phyloP scores from a whole-genome alignment of 37 sponge, comb jelly and placozoan species.

The Spongilla lacustris region DNA sequence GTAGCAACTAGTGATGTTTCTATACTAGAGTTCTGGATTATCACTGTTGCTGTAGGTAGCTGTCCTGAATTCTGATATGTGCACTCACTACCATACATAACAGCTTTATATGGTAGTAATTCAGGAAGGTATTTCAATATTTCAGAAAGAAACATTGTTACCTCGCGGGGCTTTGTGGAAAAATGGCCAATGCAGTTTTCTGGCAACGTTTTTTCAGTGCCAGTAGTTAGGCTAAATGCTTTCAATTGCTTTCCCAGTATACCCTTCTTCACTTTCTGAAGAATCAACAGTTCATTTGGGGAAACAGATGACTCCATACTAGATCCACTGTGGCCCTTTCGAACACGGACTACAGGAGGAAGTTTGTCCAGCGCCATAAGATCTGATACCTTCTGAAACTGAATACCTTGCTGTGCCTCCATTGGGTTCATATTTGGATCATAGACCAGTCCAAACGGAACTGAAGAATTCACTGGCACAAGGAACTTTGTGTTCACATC shows the following conservation, averaged over 20 bases:
- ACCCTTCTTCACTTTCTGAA: constrained; percentile 12
- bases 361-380: constrained; percentile 42
- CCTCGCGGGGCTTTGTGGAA: constrained; percentile 62
- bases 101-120: constrained; percentile 41
- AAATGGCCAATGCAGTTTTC: constrained; percentile 57
- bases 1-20: constrained; percentile 51
- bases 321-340: constrained; percentile 39
- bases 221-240: constrained; percentile 33
- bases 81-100: constrained; percentile 19
- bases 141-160: constrained; percentile 58
- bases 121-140: constrained; percentile 48
- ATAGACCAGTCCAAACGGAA: constrained; percentile 58
- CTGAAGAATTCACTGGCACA: constrained; percentile 48
- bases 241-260: constrained; percentile 30
- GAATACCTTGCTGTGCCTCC: constrained; percentile 28
- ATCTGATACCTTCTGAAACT: constrained; percentile 49
- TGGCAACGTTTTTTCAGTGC: constrained; percentile 38
- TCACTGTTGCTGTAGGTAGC: constrained; percentile 42
- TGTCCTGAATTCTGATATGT: not conserved
- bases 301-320: constrained; percentile 42
- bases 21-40: constrained; percentile 27
- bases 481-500: not conserved
- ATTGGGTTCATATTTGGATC: constrained; percentile 25
- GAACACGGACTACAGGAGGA: constrained; percentile 46
- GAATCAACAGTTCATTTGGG: constrained; percentile 49